Evolutionary conservation across 92 coral and sea anemone species (phyloP), one percentile per base, ranked within the genome.

Genomic region (Phenganax subtilis): DNA sequence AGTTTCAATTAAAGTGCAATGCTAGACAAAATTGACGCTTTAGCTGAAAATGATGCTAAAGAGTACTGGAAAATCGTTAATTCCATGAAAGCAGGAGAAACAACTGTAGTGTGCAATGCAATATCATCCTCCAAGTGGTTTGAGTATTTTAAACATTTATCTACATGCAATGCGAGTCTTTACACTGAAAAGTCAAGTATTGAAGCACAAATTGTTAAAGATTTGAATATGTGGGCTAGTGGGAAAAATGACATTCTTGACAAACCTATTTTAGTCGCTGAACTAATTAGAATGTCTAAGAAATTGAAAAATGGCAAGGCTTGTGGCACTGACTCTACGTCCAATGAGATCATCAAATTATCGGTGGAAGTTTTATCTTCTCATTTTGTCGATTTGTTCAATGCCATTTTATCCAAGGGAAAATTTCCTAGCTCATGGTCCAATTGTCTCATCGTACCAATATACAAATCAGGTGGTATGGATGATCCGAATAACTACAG

Each of bases 341-440:
- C 61, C 6, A 81, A 70, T 70, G 85, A 81, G 57, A 81, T 81
- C 71, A 81, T 70, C 10, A 81, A 81, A 81, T 11, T 71, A 15
- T 72, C 81, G 15, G 47, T 82, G 8, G 20, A 56, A 55, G 64
- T 56, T 69, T 55, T 81, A 70, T 65, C 85, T 16, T 67, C 61
- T 14, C 73, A 82, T 54, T 82, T 47, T 27, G 69, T 72, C 7
- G 14, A 73, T 20, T 60, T 82, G 37, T 82, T 82, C 73, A 74
- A 82, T 54, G 9, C 8, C 10, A 57, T 82, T 51, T 47, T 82
- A 44, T 82, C 85, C 11, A 30, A 73, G 16, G 86, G 86, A 20
- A 58, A 56, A 29, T 82, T 82, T 60, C 86, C 86, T 7, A 54
- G 74, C n/a, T 12, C 55, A 10, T 82, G 86, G 86, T 57, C 65